Evolutionary conservation across 92 coral and sea anemone genomes (phyloP).

Genomic region (Epizoanthus rinbou): DNA sequence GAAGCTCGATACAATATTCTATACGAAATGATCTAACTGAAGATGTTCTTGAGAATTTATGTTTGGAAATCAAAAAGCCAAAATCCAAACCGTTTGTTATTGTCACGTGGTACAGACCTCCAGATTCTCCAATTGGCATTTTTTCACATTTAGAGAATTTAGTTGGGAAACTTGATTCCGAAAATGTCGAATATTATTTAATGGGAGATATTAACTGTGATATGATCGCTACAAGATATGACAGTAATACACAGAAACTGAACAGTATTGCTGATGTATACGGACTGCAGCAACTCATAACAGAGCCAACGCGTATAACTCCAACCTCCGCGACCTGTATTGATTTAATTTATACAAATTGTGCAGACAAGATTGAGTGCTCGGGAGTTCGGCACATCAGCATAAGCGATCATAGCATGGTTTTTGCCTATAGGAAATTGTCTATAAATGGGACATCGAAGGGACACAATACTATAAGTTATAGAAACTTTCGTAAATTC

Average conservation of each 20-base stretch:
- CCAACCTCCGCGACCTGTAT: slow-evolving; percentile 45
- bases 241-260: slow-evolving; percentile 48
- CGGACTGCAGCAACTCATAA: slow-evolving; percentile 58
- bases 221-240: slow-evolving; percentile 38
- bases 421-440: slow-evolving; percentile 51
- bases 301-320: slow-evolving; percentile 58
- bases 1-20: slow-evolving; percentile 35
- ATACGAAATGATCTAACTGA: slow-evolving; percentile 43
- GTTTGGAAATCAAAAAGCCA: slow-evolving; percentile 51
- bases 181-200: slow-evolving; percentile 51
- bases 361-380: slow-evolving; percentile 57
- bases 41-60: slow-evolving; percentile 43
- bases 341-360: slow-evolving; percentile 53
- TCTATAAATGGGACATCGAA: slow-evolving; percentile 29
- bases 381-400: slow-evolving; percentile 57
- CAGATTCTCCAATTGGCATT: slow-evolving; percentile 46
- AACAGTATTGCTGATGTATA: slow-evolving; percentile 55
- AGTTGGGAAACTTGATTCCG: slow-evolving; percentile 48
- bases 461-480: slow-evolving; percentile 30
- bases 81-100: slow-evolving; percentile 54
- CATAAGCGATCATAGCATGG: slow-evolving; percentile 24
- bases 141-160: slow-evolving; percentile 47
- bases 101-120: slow-evolving; percentile 65
- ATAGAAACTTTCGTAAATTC: slow-evolving; percentile 43
- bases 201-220: slow-evolving; percentile 61